Conservation (phyloP, 2,797 vertebrate genomes). For the Fringilla coelebs region DNA sequence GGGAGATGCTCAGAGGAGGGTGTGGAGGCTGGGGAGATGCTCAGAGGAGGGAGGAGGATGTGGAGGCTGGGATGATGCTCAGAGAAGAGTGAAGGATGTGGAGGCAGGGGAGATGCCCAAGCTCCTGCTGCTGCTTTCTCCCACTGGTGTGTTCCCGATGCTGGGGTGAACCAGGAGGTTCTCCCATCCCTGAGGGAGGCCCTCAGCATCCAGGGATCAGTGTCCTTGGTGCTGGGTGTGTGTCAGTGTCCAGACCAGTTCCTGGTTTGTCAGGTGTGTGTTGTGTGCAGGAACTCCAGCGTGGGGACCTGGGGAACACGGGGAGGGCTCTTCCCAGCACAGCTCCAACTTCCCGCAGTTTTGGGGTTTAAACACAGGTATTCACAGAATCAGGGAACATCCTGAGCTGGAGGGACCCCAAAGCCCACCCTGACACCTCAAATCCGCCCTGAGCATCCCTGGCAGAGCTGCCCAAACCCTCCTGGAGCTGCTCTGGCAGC, state of each 20-base stretch:
- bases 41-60: background rate
- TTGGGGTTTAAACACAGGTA: too few relatives aligned
- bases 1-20: background rate
- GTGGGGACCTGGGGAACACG: rapidly evolving
- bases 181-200: rapidly evolving
- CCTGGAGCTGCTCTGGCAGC: background rate
- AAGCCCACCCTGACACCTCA: too few relatives aligned
- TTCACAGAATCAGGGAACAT: rapidly evolving
- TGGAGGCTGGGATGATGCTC: background rate
- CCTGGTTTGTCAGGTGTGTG: rapidly evolving
- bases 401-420: background rate
- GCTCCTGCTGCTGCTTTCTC: background rate
- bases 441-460: background rate
- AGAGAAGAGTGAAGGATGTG: background rate
- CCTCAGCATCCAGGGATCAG: rapidly evolving
- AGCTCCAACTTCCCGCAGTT: background rate
- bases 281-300: rapidly evolving
- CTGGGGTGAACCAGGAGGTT: rapidly evolving
- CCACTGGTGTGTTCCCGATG: background rate
- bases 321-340: background rate
- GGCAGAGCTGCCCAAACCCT: rapidly evolving
- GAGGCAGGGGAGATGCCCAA: background rate
- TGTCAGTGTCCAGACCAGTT: rapidly evolving
- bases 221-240: background rate
- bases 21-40: background rate